These are phyloP conservation scores for Sialis fuliginosa DNA, from an alignment of 2,888 invertebrate genomes.

Conservation along the genomic window DNA sequence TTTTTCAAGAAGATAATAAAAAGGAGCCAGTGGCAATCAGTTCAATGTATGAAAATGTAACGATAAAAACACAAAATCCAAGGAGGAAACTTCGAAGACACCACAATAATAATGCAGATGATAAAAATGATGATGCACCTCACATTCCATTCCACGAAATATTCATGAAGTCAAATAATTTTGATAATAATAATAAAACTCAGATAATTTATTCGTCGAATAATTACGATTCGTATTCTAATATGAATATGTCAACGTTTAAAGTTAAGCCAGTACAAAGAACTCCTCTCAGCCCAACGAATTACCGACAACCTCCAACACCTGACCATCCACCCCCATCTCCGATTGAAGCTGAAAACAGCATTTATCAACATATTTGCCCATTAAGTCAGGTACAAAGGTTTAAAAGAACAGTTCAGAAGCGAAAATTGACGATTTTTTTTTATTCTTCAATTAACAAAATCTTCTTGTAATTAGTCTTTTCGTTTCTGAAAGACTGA, in stretches of 20 bases:
- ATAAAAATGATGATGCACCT: slow-evolving; percentile 43
- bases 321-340: slow-evolving; percentile 90
- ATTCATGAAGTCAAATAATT: slow-evolving; percentile 16
- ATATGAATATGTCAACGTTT: slow-evolving; percentile 6
- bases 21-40: slow-evolving; percentile 54
- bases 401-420: background rate
- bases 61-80: slow-evolving; percentile 54
- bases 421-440: no score
- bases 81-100: slow-evolving; percentile 45
- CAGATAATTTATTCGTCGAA: slow-evolving; percentile 29
- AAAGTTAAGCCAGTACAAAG: slow-evolving; percentile 24
- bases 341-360: slow-evolving; percentile 71
- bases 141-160: slow-evolving; percentile 20
- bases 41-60: slow-evolving; percentile 53
- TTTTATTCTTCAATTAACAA: no score
- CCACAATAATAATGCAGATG: slow-evolving; percentile 16
- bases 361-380: slow-evolving; percentile 77
- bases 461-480: no score
- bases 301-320: slow-evolving; percentile 81
- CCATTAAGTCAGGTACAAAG: slow-evolving; percentile 64
- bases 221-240: slow-evolving; percentile 3
- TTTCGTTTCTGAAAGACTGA: no score
- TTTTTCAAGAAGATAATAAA: slow-evolving; percentile 19
- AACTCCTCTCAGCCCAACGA: slow-evolving; percentile 69
- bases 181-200: slow-evolving; percentile 12